A percentile compares a stretch with the other conserved stretches of the same genome.
phyloP scores from a whole-genome alignment of 2,113 vertebrate genomes.

The Anhinga anhinga region DNA sequence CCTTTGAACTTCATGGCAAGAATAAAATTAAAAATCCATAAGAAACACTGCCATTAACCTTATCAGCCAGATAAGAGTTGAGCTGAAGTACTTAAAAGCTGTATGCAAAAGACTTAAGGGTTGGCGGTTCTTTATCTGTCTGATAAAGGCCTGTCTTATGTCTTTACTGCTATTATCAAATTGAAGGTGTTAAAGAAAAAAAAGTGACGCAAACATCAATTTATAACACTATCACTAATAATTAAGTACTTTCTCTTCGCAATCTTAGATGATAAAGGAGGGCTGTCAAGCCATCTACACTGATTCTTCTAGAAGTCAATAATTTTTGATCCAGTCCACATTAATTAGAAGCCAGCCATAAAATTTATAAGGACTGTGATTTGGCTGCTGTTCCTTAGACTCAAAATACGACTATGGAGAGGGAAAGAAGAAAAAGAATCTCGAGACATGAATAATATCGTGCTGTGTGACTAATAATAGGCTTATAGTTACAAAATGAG shows the following conservation, averaged over 20 bases:
- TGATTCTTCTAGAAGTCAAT: background rate
- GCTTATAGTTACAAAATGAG: background rate
- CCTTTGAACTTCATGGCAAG: slow-evolving; percentile 21
- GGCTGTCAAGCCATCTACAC: background rate
- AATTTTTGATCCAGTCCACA: background rate
- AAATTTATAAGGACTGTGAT: background rate
- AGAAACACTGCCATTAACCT: slow-evolving; percentile 48
- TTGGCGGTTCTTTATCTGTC: slow-evolving; percentile 20
- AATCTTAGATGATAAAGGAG: background rate
- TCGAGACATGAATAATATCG: background rate
- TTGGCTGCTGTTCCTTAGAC: background rate
- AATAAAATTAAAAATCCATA: slow-evolving; percentile 19
- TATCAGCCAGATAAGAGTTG: slow-evolving; percentile 56
- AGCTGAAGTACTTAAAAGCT: background rate
- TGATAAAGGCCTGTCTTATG: slow-evolving; percentile 7
- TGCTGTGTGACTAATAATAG: background rate
- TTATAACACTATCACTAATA: background rate
- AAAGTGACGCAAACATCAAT: background rate
- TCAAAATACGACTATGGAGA: background rate
- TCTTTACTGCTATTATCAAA: slow-evolving; percentile 6
- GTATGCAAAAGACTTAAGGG: background rate
- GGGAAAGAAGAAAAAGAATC: background rate
- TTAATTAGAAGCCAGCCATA: background rate
- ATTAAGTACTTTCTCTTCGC: background rate
- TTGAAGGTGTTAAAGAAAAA: background rate